phyloP scores from a whole-genome alignment of 1,140 invertebrate species.

The Phthorimaea operculella region DNA sequence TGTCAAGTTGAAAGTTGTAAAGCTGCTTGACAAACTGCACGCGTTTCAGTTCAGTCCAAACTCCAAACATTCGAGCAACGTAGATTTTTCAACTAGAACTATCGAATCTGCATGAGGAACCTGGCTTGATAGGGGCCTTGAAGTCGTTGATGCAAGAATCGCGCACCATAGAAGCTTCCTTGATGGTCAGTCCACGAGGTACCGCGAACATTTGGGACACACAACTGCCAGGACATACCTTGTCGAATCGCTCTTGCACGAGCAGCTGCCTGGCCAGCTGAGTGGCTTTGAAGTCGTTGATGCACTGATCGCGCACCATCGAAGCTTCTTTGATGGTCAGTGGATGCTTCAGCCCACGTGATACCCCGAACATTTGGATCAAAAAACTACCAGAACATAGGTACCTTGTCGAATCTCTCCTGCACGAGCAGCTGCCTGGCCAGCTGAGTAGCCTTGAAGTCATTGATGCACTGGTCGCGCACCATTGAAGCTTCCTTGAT shows the following conservation, averaged over 20 bases:
- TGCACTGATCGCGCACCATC: slow-evolving; percentile 51
- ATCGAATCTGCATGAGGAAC: no score
- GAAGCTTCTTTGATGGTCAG: slow-evolving; percentile 42
- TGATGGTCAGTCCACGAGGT: slow-evolving; percentile 34
- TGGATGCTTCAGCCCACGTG: slow-evolving; percentile 29
- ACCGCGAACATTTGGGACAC: slow-evolving; percentile 53
- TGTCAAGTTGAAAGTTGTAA: no score
- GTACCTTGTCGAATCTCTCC: slow-evolving; percentile 59
- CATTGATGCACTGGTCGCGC: slow-evolving; percentile 58
- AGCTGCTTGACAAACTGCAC: no score
- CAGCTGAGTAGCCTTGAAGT: slow-evolving; percentile 56
- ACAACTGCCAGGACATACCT: no score
- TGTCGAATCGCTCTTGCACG: slow-evolving; percentile 59
- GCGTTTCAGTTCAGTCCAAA: no score
- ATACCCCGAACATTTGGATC: slow-evolving; percentile 48
- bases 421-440: slow-evolving; percentile 55
- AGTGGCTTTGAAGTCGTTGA: slow-evolving; percentile 59
- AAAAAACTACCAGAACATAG: no score
- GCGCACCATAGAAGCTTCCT: slow-evolving; percentile 42
- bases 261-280: slow-evolving; percentile 51
- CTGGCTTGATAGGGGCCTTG: no score
- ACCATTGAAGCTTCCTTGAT: slow-evolving; percentile 44
- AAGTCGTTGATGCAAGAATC: slow-evolving; percentile 65
- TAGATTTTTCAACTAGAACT: no score
- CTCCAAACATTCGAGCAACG: no score